These are phyloP conservation scores for Nycticryphes semicollaris DNA, from an alignment of 2,113 vertebrate genomes.

Conservation along the genomic window DNA sequence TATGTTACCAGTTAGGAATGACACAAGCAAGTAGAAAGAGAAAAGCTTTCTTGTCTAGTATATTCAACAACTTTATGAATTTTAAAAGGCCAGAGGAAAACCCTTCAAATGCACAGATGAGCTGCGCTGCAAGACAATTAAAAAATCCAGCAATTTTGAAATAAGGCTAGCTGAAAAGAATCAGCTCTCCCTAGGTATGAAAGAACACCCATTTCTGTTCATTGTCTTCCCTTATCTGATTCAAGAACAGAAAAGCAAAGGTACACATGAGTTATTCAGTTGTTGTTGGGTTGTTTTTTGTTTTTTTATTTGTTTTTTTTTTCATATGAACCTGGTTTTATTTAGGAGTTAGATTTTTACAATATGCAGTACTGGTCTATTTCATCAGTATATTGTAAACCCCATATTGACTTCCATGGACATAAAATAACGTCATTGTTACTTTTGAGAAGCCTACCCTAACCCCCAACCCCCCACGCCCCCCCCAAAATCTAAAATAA, in stretches of 20 bases:
- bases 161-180: neutral
- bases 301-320: neutral
- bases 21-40: neutral
- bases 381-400: neutral
- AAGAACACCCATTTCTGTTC: neutral
- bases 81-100: slow-evolving; percentile 18
- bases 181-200: neutral
- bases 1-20: neutral
- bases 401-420: neutral
- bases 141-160: neutral
- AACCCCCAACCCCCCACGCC: too few species aligned
- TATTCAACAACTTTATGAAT: neutral
- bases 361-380: neutral
- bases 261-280: neutral
- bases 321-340: neutral
- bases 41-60: neutral
- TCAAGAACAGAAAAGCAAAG: neutral
- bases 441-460: neutral
- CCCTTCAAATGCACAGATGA: slow-evolving; percentile 9
- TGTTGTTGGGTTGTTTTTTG: neutral
- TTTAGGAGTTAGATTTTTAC: neutral
- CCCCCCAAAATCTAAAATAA: neutral
- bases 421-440: neutral
- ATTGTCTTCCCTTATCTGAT: neutral
- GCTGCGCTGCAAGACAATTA: neutral